Evolutionary conservation across 2,113 vertebrate species (phyloP), one percentile per base, ranked within the genome.

Genomic region (Pteronura brasiliensis): DNA sequence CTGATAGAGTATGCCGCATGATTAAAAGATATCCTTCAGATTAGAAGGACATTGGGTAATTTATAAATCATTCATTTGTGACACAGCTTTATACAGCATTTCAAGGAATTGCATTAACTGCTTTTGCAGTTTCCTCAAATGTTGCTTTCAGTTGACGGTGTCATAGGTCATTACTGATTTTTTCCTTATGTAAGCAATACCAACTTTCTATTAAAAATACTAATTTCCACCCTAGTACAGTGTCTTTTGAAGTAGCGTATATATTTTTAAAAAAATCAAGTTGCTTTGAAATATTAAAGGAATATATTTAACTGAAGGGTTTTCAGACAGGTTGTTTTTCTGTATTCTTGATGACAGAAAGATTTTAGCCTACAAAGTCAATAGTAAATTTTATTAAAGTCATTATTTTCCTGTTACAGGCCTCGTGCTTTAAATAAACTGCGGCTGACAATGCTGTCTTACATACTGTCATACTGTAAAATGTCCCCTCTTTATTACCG

Each of bases 401-500:
- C 99, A 99, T 99, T 99, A 99, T 99, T 99, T 99, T 99, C 98
- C 98, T 98, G 98, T 99, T 98, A 98, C 98, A 97, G 98, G 97
- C 97, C 98, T 98, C 88, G 29, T 98, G 98, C 98, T 98, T 99
- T 99, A 99, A 99, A 99, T 98, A 99, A 99, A 98, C 98, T 98
- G 98, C 96, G 98, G 99, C 98, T 99, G 99, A 99, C 99, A 99
- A 98, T 98, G 99, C 98, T 98, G 98, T 98, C 98, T 98, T 98
- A 98, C 98, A 98, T 96, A 98, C 95, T 98, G 98, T 98, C 98
- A 98, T 98, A 98, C 98, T 99, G 98, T 98, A 99, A 98, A 99
- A 99, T 99, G 99, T 99, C 99, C 98, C 99, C 98, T 99, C 99
- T 99, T 99, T 99, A 99, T 99, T 99, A 99, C 99, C 99, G 98